These are phyloP conservation scores for Drosophila littoralis DNA, from an alignment of 1,140 invertebrate genomes.

Conservation along the genomic window DNA sequence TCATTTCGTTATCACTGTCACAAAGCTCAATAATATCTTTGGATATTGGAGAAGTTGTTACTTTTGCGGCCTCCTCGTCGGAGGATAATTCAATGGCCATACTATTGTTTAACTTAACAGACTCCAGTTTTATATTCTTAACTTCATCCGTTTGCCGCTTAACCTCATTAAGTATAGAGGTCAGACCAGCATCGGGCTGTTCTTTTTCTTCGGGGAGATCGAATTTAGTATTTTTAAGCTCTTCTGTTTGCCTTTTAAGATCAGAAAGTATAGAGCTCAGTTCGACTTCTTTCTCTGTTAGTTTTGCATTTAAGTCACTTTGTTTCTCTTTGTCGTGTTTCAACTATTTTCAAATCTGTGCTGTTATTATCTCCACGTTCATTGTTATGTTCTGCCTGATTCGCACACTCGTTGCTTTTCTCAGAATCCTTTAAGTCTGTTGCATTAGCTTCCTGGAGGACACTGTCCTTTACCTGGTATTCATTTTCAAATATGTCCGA, in stretches of 20 bases:
- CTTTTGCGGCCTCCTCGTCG: constrained; percentile 52
- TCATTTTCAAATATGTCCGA: constrained; percentile 86
- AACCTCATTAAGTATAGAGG: constrained; percentile 57
- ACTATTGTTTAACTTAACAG: constrained; percentile 49
- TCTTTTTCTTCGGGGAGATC: neutral
- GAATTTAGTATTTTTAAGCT: constrained; percentile 54
- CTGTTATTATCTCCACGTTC: neutral
- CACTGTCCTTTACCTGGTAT: neutral
- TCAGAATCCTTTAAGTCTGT: constrained; percentile 20
- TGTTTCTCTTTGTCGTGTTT: constrained; percentile 41
- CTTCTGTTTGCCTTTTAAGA: constrained; percentile 58
- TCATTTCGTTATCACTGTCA: constrained; percentile 57
- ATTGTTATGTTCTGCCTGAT: too few species aligned
- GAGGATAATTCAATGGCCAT: constrained; percentile 63
- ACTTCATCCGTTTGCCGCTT: constrained; percentile 67
- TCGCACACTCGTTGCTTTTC: constrained; percentile 1
- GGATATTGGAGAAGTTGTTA: neutral
- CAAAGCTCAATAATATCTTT: constrained; percentile 68
- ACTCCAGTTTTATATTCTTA: constrained; percentile 67
- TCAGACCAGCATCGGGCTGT: constrained; percentile 3
- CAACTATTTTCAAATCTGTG: constrained; percentile 13
- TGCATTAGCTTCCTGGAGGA: neutral
- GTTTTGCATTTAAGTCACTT: neutral
- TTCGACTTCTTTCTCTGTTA: neutral
- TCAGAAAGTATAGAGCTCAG: constrained; percentile 53